Percentiles rank a stretch among this genome's conserved stretches.
Conservation (phyloP, 1,140 invertebrate genomes). For the Hormaphis cornu region DNA sequence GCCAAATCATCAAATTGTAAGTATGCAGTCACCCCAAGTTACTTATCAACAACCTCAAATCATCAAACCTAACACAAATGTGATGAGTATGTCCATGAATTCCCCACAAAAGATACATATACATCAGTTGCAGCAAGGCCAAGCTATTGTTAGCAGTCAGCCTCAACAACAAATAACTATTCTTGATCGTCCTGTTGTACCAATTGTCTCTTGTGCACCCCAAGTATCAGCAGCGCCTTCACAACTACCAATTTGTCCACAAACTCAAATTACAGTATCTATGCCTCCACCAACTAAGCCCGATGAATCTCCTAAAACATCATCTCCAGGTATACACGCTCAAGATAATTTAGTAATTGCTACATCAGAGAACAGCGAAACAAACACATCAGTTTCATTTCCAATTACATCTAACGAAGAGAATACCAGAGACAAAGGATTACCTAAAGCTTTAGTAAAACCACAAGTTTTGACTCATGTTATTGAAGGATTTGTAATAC, state of each 20-base stretch:
- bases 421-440: constrained; percentile 35
- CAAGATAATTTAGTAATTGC: background rate
- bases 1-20: constrained; percentile 27
- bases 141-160: constrained; percentile 23
- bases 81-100: constrained; percentile 21
- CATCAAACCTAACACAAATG: background rate
- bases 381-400: constrained; percentile 12
- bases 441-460: constrained; percentile 88
- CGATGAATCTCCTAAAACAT: background rate
- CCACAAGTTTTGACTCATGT: constrained; percentile 92
- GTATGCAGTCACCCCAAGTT: constrained; percentile 22
- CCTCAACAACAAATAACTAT: constrained; percentile 34
- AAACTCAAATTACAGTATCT: background rate
- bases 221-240: background rate
- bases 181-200: constrained; percentile 48
- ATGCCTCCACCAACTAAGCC: background rate
- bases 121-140: constrained; percentile 22
- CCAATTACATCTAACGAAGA: constrained; percentile 22
- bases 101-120: constrained; percentile 29
- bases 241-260: background rate
- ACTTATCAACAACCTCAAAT: constrained; percentile 24
- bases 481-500: constrained; percentile 93
- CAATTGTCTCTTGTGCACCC: constrained; percentile 47
- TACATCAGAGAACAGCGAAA: background rate
- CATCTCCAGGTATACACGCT: background rate